Evolutionary conservation across 2,888 invertebrate species (phyloP).

Genomic region (Eustalomyia histrio): DNA sequence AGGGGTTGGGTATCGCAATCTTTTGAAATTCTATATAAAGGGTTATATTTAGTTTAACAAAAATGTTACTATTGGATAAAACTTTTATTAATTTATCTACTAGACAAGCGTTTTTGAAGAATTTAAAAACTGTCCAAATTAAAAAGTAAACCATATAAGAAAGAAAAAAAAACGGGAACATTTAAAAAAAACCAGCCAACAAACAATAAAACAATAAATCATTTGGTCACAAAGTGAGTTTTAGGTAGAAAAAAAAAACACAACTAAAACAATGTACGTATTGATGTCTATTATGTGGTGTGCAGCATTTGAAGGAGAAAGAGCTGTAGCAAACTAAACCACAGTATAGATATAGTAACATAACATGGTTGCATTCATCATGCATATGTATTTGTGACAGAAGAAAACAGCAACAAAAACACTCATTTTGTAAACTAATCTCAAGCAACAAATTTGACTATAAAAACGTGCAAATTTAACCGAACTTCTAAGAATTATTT

Average conservation of each 20-base stretch:
- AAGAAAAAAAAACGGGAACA: constrained; percentile 18
- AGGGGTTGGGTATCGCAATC: too few relatives aligned
- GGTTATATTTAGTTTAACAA: neutral
- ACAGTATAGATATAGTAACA: too few relatives aligned
- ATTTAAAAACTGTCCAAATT: neutral
- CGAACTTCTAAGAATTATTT: too few relatives aligned
- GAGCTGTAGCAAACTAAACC: constrained; percentile 27
- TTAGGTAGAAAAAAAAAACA: constrained; percentile 35
- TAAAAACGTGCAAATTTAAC: too few relatives aligned
- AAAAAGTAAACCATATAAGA: neutral
- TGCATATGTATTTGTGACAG: too few relatives aligned
- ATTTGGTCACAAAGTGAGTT: constrained; percentile 47
- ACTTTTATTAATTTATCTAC: constrained; percentile 32
- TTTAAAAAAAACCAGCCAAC: neutral
- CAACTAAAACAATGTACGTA: neutral
- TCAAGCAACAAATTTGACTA: too few relatives aligned
- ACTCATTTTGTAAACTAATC: too few relatives aligned
- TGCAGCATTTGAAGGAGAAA: constrained; percentile 38
- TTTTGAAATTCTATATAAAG: too few relatives aligned
- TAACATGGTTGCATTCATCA: too few relatives aligned
- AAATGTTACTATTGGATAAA: constrained; percentile 8
- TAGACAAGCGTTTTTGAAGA: too few relatives aligned
- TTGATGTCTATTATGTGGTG: constrained; percentile 37
- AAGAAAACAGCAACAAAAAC: too few relatives aligned
- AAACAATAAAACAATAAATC: constrained; percentile 52